phyloP scores from a whole-genome alignment of 2,113 vertebrate genomes.

The pig (Sus scrofa) region DNA sequence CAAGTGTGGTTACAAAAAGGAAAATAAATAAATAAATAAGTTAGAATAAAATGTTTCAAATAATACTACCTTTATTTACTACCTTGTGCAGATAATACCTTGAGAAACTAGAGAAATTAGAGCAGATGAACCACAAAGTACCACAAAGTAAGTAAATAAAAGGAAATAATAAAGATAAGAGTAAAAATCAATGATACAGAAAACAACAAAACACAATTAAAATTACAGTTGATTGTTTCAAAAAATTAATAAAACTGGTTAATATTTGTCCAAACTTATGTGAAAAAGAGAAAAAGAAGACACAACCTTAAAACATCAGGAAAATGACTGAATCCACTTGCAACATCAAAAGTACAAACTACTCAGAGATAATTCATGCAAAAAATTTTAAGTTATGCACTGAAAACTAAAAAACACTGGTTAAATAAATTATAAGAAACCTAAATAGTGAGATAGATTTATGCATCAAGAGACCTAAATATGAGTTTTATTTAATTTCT shows the following conservation, averaged over 20 bases:
- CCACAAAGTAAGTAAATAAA: background rate
- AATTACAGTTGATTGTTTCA: background rate
- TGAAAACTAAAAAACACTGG: background rate
- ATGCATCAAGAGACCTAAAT: background rate
- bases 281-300: background rate
- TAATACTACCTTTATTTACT: background rate
- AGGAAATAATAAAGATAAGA: background rate
- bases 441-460: background rate
- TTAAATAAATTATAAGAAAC: background rate
- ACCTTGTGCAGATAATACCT: background rate
- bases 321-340: background rate
- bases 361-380: background rate
- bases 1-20: too few species aligned
- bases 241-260: background rate
- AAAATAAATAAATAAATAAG: too few species aligned
- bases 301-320: background rate
- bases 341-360: background rate
- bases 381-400: background rate
- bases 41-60: background rate
- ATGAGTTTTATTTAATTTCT: conserved; percentile 13
- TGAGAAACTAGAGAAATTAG: background rate
- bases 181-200: background rate
- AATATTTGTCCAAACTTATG: background rate
- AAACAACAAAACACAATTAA: background rate
- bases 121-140: background rate